Evolutionary conservation across 1,140 invertebrate species (phyloP).

Genomic region (Triops cancriformis): DNA sequence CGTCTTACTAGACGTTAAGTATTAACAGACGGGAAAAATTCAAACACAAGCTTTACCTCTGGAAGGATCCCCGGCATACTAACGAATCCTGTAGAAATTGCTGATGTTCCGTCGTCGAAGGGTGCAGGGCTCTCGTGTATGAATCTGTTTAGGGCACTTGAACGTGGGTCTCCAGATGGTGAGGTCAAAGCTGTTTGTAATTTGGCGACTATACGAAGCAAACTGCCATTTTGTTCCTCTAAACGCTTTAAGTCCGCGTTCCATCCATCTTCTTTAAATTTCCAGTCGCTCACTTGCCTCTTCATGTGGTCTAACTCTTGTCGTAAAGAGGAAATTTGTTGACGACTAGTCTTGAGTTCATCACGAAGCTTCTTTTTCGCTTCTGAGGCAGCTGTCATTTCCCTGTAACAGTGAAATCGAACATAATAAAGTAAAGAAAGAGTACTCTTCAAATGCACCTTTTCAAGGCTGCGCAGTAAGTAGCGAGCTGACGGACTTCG

Average conservation of each 20-base stretch:
- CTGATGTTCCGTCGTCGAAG: neutral
- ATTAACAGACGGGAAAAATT: no score
- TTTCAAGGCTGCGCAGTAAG: neutral
- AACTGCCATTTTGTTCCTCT: constrained; percentile 15
- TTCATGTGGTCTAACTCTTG: constrained; percentile 12
- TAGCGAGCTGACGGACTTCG: neutral
- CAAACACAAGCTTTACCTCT: neutral
- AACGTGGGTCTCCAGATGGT: constrained; percentile 18
- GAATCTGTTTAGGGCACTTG: constrained; percentile 14
- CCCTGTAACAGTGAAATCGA: neutral
- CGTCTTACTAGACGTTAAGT: no score
- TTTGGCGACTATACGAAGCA: neutral
- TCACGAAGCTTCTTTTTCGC: constrained; percentile 19
- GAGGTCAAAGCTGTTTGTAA: constrained; percentile 17
- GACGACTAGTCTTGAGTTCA: constrained; percentile 15
- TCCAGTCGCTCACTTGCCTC: constrained; percentile 16
- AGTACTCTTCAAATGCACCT: neutral
- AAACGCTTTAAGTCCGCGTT: constrained; percentile 21
- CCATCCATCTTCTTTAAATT: neutral
- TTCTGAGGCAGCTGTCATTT: constrained; percentile 7
- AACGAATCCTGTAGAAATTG: no score
- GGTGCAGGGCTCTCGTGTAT: constrained; percentile 22
- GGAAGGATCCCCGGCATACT: neutral
- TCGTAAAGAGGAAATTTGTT: neutral
- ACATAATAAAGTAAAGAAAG: neutral